These are phyloP conservation scores for Andrena camellia DNA, from an alignment of 2,888 invertebrate genomes.

Conservation along the genomic window DNA sequence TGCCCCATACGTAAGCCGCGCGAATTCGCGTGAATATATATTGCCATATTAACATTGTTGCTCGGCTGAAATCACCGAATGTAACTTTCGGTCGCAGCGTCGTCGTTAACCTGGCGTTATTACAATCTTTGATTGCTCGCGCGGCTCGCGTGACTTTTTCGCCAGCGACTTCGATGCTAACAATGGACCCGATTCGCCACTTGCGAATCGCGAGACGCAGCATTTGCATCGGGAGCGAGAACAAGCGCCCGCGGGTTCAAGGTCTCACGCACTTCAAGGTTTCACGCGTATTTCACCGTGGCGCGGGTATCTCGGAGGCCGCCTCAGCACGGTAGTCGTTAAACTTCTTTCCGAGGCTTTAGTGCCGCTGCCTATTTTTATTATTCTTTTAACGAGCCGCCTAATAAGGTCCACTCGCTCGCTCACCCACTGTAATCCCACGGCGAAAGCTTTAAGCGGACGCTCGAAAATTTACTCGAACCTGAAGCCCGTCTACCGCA, in stretches of 20 bases:
- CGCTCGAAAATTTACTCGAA: conserved; percentile 14
- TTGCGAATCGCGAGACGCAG: conserved; percentile 53
- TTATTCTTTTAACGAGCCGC: conserved; percentile 50
- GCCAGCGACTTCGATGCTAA: conserved; percentile 14
- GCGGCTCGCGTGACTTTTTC: conserved; percentile 54
- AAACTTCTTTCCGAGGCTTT: conserved; percentile 45
- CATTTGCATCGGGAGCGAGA: conserved; percentile 54
- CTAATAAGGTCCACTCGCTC: conserved; percentile 45
- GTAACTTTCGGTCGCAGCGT: conserved; percentile 12
- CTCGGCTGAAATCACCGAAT: conserved; percentile 54
- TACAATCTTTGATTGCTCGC: conserved; percentile 52
- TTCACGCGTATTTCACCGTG: conserved; percentile 52
- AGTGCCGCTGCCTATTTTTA: conserved; percentile 38
- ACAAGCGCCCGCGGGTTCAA: conserved; percentile 65
- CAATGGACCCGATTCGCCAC: conserved; percentile 36
- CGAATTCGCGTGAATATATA: conserved; percentile 61
- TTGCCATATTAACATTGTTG: conserved; percentile 60
- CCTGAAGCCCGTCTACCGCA: not conserved
- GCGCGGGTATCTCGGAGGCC: conserved; percentile 40
- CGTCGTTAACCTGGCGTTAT: conserved; percentile 64
- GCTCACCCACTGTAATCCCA: conserved; percentile 21
- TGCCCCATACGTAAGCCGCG: conserved; percentile 45
- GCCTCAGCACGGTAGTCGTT: conserved; percentile 47
- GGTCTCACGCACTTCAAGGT: conserved; percentile 59
- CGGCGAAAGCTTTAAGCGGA: not conserved